Conservation (phyloP, 2,888 invertebrate genomes). For the Deilephila porcellus region DNA sequence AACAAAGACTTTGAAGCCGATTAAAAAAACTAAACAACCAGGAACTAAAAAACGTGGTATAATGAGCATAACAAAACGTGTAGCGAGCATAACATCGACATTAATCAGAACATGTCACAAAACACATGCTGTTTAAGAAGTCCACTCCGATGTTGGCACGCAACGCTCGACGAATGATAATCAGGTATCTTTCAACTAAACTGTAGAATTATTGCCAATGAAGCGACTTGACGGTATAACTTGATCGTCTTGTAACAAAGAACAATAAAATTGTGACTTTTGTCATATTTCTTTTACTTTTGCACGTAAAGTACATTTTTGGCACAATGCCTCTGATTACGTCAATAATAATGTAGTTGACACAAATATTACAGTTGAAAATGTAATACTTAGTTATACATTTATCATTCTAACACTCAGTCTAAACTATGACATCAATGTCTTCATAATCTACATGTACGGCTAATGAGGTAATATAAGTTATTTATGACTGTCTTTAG, state of each 20-base stretch:
- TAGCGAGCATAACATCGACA: slow-evolving; percentile 14
- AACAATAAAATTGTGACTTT: too few relatives aligned
- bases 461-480: too few relatives aligned
- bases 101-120: slow-evolving; percentile 18
- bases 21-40: slow-evolving; percentile 1
- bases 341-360: neutral
- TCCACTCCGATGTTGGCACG: slow-evolving; percentile 16
- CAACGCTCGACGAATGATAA: slow-evolving; percentile 12
- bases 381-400: too few relatives aligned
- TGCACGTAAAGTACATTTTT: too few relatives aligned
- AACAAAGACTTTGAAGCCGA: neutral
- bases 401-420: too few relatives aligned
- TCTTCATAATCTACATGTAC: too few relatives aligned
- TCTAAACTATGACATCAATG: too few relatives aligned
- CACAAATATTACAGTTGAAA: neutral
- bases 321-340: too few relatives aligned
- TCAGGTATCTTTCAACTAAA: neutral
- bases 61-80: slow-evolving; percentile 15
- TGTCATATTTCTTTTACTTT: too few relatives aligned
- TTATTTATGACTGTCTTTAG: neutral
- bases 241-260: neutral
- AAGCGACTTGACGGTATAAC: neutral
- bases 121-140: slow-evolving; percentile 12
- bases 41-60: slow-evolving; percentile 14
- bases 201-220: slow-evolving; percentile 2